Evolutionary conservation across 2,113 vertebrate species (phyloP).

Genomic region (Parus major): DNA sequence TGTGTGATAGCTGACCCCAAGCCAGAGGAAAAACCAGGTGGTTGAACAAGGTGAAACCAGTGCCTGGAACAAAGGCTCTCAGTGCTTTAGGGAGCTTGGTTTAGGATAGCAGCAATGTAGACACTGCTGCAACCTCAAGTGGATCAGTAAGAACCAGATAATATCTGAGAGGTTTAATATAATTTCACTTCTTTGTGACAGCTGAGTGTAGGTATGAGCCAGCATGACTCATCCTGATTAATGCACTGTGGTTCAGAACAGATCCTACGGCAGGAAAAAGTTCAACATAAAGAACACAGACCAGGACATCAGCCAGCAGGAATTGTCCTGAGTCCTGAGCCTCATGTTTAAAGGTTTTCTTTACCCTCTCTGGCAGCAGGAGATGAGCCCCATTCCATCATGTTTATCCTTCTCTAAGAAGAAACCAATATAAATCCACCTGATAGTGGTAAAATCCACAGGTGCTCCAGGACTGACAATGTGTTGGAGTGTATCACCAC

Average conservation of each 20-base stretch:
- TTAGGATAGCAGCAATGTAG: background rate
- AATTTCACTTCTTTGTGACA: background rate
- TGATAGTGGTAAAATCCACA: background rate
- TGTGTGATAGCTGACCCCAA: background rate
- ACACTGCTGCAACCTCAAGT: background rate
- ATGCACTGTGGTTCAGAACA: background rate
- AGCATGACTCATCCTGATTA: background rate
- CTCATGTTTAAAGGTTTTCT: background rate
- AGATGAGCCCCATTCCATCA: background rate
- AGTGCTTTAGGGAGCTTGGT: background rate
- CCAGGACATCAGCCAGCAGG: background rate
- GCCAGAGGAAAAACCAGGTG: background rate
- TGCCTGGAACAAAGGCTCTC: background rate
- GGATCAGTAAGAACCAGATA: background rate
- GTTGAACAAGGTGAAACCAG: background rate
- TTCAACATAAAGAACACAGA: background rate
- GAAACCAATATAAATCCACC: background rate
- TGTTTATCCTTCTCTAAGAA: background rate
- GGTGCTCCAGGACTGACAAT: background rate
- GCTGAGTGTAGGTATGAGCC: background rate
- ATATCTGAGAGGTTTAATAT: background rate
- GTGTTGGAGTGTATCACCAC: background rate
- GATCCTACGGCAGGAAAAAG: accelerated
- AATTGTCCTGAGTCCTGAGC: background rate
- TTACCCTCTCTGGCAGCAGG: background rate